These are phyloP conservation scores for Thripadectes ignobilis DNA, from an alignment of 2,797 vertebrate species.

Conservation along the genomic window DNA sequence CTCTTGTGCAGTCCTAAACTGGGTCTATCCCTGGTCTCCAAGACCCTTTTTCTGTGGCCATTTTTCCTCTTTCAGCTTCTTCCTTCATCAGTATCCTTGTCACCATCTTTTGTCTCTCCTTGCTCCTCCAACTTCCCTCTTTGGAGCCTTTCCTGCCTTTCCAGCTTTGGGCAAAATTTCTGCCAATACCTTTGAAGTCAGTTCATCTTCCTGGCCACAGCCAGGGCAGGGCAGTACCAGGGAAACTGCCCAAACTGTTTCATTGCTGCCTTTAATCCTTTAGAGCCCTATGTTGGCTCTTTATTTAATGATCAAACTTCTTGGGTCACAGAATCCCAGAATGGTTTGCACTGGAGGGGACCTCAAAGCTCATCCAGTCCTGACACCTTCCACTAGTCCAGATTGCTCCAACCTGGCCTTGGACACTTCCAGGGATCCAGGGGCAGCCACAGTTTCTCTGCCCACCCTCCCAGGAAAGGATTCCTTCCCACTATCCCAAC, in stretches of 20 bases:
- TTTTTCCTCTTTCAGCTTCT: not conserved
- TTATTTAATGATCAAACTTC: not conserved
- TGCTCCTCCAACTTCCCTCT: not conserved
- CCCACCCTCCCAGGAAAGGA: not conserved
- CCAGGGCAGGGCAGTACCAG: not conserved
- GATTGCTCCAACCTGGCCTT: too few species aligned
- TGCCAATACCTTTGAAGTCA: not conserved
- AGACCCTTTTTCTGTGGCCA: too few species aligned
- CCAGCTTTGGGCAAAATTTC: not conserved
- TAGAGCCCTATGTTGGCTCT: accelerated
- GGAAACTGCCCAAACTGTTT: not conserved
- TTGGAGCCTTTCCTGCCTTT: not conserved
- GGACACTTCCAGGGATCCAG: not conserved
- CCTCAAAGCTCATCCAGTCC: not conserved
- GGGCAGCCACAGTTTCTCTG: not conserved
- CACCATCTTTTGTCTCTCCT: not conserved
- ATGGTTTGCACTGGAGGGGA: not conserved
- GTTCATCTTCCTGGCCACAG: not conserved
- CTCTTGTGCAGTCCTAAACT: accelerated
- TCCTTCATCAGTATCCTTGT: not conserved
- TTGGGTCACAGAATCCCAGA: accelerated
- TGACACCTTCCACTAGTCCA: too few species aligned
- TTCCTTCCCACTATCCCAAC: not conserved
- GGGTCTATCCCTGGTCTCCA: not conserved
- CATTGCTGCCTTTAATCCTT: not conserved